Percentiles rank a stretch among this genome's conserved stretches.
Evolutionary conservation across 2,113 vertebrate species (phyloP).

Genomic region (Heterotis niloticus): DNA sequence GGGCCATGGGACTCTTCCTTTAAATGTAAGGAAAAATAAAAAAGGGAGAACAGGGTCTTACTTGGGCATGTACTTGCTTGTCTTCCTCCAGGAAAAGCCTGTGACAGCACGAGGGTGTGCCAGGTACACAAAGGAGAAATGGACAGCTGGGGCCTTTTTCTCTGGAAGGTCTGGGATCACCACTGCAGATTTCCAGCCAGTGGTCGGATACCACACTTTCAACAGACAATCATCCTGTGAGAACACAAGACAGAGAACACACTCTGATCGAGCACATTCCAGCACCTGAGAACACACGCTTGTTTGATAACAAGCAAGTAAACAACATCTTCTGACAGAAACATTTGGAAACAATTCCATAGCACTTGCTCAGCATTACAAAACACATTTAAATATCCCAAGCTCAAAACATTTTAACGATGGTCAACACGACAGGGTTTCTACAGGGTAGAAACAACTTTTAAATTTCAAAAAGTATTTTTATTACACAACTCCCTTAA

Average conservation of each 20-base stretch:
- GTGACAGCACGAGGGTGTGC: constrained; percentile 90
- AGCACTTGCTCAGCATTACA: too few species aligned
- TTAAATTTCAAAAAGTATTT: too few species aligned
- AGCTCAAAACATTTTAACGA: neutral
- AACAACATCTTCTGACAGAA: neutral
- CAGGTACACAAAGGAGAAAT: constrained; percentile 95
- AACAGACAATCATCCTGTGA: constrained; percentile 90
- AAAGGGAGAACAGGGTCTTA: constrained; percentile 38
- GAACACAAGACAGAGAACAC: constrained; percentile 29
- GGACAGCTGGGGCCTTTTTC: constrained; percentile 64
- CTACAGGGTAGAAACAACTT: too few species aligned
- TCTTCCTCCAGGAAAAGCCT: constrained; percentile 96
- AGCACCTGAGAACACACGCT: neutral
- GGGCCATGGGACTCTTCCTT: too few species aligned
- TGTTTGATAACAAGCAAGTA: neutral
- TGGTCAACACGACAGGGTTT: too few species aligned
- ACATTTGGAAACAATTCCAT: neutral
- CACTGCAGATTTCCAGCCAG: constrained; percentile 91
- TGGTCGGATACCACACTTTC: constrained; percentile 96
- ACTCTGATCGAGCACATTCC: neutral
- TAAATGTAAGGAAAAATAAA: too few species aligned
- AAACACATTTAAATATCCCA: neutral
- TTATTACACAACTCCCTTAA: too few species aligned
- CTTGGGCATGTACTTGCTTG: constrained; percentile 96
- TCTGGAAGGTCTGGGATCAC: constrained; percentile 80